Base-by-base conservation (phyloP, 53 echinoderm and acorn worm genomes). In the Stichopus horrens region DNA sequence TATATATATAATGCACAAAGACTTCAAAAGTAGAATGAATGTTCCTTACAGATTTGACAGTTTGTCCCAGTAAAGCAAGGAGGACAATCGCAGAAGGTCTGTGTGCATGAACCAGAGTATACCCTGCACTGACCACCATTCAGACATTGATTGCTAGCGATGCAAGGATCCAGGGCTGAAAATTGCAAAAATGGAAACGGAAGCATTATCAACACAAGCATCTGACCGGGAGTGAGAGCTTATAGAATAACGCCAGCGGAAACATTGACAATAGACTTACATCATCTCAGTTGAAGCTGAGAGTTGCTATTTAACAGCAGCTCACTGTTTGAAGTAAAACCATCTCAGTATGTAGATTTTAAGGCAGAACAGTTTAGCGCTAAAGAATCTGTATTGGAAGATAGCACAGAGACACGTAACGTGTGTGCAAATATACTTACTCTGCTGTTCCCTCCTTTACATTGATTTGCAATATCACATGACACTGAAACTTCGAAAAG, bases 71-170 rank as follows among this genome's bases (percentile, higher is more conserved):
- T 88, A 76, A 88, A 96, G 86, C 96, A 96, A 14, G 89, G 92
- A 11, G 90, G 91, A 67, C 96, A 96, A 82, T 91, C 88, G 71
- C 96, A 96, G 14, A 83, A 88, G 68, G 90, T 92, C 18, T 90
- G 78, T 0, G 94, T 91, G 6, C 77, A 77, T 19, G 77, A 77
- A 23, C 77, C 77, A 53, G 52, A 0, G 51, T 9, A 77, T 19
- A 53, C 77, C 51, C 77, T 77, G 37, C 96, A 96, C 8, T 89
- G 89, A 83, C 91, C 96, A 9, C 96, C 94, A 53, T 96, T 96
- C 75, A 79, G 88, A 93, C 96, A 96, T 54, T 92, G 93, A 55
- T 86, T 84, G 37, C 37, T 74, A 5, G 65, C 21, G 55, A 51
- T 52, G 9, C 77, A 77, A 8, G 77, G 52, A 77, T 77, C 51